phyloP scores from a whole-genome alignment of 2,888 invertebrate genomes.

The Hydriomena furcata region DNA sequence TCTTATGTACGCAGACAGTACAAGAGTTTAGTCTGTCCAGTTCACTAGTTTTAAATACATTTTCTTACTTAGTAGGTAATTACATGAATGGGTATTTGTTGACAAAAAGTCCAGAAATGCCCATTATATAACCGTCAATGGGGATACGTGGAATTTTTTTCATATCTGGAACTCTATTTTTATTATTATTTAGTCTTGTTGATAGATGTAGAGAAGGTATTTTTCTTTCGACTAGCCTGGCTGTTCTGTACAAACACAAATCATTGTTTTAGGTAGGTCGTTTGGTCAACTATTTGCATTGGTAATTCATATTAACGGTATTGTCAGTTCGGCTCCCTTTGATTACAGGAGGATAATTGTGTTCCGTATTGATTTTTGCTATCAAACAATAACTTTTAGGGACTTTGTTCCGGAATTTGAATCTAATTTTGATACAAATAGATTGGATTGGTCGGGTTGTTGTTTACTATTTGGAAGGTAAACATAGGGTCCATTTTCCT shows the following conservation, averaged over 20 bases:
- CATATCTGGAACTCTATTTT: too few species aligned
- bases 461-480: background rate
- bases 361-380: conserved; percentile 63
- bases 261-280: conserved; percentile 48
- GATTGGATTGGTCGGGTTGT: background rate
- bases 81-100: too few species aligned
- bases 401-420: conserved; percentile 15
- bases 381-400: conserved; percentile 45
- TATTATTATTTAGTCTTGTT: too few species aligned
- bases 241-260: conserved; percentile 2
- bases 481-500: background rate
- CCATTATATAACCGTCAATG: too few species aligned
- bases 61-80: too few species aligned
- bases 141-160: too few species aligned
- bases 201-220: too few species aligned
- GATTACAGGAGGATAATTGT: conserved; percentile 52
- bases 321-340: conserved; percentile 58
- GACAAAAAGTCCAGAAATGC: too few species aligned
- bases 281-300: conserved; percentile 75
- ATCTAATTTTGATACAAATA: conserved; percentile 17
- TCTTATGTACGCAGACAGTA: too few species aligned
- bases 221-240: background rate
- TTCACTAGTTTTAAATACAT: too few species aligned
- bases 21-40: too few species aligned
- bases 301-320: conserved; percentile 72